Evolutionary conservation across 2,113 vertebrate species (phyloP), one percentile per base, ranked within the genome.

Genomic region (Nyctereutes procyonoides): DNA sequence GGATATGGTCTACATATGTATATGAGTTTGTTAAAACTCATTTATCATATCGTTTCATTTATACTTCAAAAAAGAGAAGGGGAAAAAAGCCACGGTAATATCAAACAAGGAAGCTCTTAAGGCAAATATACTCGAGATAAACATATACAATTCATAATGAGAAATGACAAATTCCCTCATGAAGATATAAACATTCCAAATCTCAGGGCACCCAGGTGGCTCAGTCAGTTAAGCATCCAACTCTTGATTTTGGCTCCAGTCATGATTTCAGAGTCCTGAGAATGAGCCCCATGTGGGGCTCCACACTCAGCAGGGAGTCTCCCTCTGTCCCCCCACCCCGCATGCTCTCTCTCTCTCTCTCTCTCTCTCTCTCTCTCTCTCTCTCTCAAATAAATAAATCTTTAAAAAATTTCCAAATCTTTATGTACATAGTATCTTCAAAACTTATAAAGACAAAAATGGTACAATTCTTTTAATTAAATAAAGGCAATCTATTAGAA

Each of bases 91-190:
- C 65, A n/a, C 1, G 28, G 65, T 76, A 51, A 9, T 16, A 51
- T 51, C 73, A 76, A 24, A 63, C 14, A 93, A 71, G 11, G 15
- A 88, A 63, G 69, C 11, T 38, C 96, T 93, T 92, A 95, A 87
- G 26, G 20, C 8, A 96, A 79, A 79, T 58, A 94, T 53, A 83
- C 6, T 76, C 88, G n/a, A 74, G 85, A 76, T 86, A 92, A 80
- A 56, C 7, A 77, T 51, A 91, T n/a, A 77, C 77, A 95, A 82
- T 77, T 65, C 26, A 65, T 73, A 79, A 83, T 77, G 53, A 88
- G 43, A 95, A 94, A 86, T 83, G 24, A 8, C 62, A 96, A 83
- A 83, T 92, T 38, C 35, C 16, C 24, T 12, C 7, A 69, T 6
- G 16, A 67, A 94, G 26, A 74, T 69, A 76, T 35, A 93, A 76